Evolutionary conservation across 2,797 vertebrate species (phyloP).

Genomic region (Cetoscarus ocellatus): DNA sequence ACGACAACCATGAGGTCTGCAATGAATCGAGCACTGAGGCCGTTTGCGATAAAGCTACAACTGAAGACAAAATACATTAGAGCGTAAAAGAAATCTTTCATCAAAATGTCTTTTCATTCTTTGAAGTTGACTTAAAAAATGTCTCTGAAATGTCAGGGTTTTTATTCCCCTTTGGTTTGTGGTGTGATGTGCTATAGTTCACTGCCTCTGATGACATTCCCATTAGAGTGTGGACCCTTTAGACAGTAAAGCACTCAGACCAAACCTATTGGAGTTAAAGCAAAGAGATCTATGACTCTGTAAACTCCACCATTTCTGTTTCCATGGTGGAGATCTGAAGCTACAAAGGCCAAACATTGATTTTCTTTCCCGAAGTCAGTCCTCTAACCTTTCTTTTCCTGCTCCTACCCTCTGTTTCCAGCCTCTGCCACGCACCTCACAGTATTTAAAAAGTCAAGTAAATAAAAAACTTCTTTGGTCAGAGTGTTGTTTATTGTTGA

Average conservation of each 20-base stretch:
- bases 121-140: slow-evolving; percentile 50
- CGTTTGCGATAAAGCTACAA: slow-evolving; percentile 65
- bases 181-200: slow-evolving; percentile 51
- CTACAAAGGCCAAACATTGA: slow-evolving; percentile 74
- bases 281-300: slow-evolving; percentile 67
- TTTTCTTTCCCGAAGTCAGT: slow-evolving; percentile 74
- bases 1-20: slow-evolving; percentile 56
- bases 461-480: slow-evolving; percentile 29
- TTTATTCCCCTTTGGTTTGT: slow-evolving; percentile 36
- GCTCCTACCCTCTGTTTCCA: slow-evolving; percentile 44
- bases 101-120: slow-evolving; percentile 54
- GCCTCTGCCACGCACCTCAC: slow-evolving; percentile 48
- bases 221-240: slow-evolving; percentile 54
- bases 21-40: slow-evolving; percentile 55
- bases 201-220: slow-evolving; percentile 58
- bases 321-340: slow-evolving; percentile 74
- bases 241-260: slow-evolving; percentile 68
- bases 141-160: slow-evolving; percentile 41
- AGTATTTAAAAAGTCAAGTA: slow-evolving; percentile 41
- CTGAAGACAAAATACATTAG: slow-evolving; percentile 26
- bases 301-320: slow-evolving; percentile 75
- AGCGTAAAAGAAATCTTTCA: slow-evolving; percentile 36
- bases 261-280: slow-evolving; percentile 63
- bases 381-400: slow-evolving; percentile 73
- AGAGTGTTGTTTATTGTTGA: slow-evolving; percentile 28